Evolutionary conservation across 1,140 invertebrate genomes (phyloP).

Genomic region (Schlechtendalia chinensis): DNA sequence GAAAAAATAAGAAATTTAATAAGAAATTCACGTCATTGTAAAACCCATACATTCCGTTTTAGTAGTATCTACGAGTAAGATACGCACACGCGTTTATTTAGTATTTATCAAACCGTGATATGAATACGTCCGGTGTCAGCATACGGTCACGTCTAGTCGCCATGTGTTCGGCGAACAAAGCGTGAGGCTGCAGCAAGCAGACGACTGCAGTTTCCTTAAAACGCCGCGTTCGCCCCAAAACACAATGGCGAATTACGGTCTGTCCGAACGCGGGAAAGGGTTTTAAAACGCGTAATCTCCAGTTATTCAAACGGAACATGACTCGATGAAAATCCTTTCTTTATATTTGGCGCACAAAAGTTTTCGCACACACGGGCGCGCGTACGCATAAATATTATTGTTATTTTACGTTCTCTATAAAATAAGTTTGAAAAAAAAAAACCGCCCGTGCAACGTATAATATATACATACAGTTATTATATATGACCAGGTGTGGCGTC

Average conservation of each 20-base stretch:
- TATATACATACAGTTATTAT: too few relatives aligned
- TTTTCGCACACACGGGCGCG: neutral
- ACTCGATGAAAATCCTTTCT: conserved; percentile 3
- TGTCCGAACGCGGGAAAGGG: neutral
- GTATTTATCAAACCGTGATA: too few relatives aligned
- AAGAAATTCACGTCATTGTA: too few relatives aligned
- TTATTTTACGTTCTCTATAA: neutral
- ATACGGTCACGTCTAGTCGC: too few relatives aligned
- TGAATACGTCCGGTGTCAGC: too few relatives aligned
- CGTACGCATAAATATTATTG: neutral
- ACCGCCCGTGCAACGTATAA: too few relatives aligned
- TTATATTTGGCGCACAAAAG: neutral
- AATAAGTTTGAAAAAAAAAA: too few relatives aligned
- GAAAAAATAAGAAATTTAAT: too few relatives aligned
- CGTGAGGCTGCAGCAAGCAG: neutral
- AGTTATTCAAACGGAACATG: conserved; percentile 13
- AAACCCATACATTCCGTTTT: too few relatives aligned
- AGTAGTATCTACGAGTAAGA: too few relatives aligned
- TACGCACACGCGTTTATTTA: too few relatives aligned
- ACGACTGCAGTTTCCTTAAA: neutral
- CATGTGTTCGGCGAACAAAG: neutral
- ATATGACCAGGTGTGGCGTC: neutral
- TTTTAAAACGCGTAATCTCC: conserved; percentile 11
- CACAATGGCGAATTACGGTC: neutral
- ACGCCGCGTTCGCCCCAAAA: neutral